phyloP scores from a whole-genome alignment of 2,113 vertebrate genomes.

The Tragelaphus buxtoni region DNA sequence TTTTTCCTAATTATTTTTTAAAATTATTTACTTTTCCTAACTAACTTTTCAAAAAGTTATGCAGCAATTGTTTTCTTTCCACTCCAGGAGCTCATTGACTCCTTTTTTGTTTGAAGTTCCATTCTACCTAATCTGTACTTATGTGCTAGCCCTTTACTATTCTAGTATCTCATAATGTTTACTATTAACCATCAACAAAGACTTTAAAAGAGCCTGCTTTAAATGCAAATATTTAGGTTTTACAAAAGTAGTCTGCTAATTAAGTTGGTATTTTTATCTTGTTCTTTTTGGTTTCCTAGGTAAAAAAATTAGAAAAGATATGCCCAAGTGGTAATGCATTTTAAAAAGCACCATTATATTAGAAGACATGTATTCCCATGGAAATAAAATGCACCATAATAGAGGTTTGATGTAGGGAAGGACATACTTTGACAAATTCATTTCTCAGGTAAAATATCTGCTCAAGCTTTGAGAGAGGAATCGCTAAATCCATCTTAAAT shows the following conservation, averaged over 20 bases:
- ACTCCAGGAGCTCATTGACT: not conserved
- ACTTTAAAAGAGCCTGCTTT: not conserved
- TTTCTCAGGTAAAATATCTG: not conserved
- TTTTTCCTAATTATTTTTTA: not conserved
- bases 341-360: not conserved
- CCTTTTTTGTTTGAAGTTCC: not conserved
- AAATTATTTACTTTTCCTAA: not conserved
- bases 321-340: not conserved
- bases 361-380: not conserved
- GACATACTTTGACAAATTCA: not conserved
- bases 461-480: not conserved
- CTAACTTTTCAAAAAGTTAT: not conserved
- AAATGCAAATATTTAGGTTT: constrained; percentile 24
- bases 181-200: not conserved
- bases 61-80: not conserved
- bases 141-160: not conserved
- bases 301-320: constrained; percentile 44
- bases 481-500: constrained; percentile 13
- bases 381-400: not conserved
- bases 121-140: not conserved
- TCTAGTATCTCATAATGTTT: not conserved
- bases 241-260: not conserved
- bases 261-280: not conserved
- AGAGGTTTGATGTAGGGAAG: not conserved
- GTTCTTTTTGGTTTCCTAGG: not conserved